Evolutionary conservation across 2,797 vertebrate species (phyloP), one percentile per base, ranked within the genome.

Genomic region (Lepilemur ruficaudatus): DNA sequence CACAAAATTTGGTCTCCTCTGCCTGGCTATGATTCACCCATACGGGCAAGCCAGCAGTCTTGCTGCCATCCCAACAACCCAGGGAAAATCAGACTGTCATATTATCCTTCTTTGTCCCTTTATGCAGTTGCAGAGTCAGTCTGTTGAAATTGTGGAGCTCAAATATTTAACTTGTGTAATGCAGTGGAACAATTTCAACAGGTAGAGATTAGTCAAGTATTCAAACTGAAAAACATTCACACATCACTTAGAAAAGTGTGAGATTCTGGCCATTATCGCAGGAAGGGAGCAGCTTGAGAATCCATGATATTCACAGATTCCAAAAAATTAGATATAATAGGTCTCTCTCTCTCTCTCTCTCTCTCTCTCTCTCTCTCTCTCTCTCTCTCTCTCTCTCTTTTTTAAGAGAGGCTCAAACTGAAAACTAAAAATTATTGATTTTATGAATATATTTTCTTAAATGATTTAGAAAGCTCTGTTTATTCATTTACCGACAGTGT

Each of bases 401-500:
- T 28, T 65, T 17, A 15, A 65, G 57, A 89, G 25, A 50, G 12
- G 8, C 4, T 98, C 95, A 98, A 98, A 97, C 72, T 98, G 93
- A 98, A 99, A 99, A 98, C 98, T 98, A 98, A 98, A 98, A 98
- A 98, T 97, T 98, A 98, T 98, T 98, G 98, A 98, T 99, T 98
- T 98, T 98, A 98, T 98, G 98, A 98, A 98, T 98, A 98, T 97
- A 98, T 99, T 99, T 99, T 98, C 98, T 98, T 98, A 98, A 98
- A 98, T 99, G 98, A 99, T 98, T 99, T 99, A 99, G 98, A 99
- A 99, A 98, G 98, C 98, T 98, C 98, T 98, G 98, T 98, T 99
- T 99, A 98, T 98, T 98, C 98, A 99, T 99, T 99, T 99, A 99
- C 98, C 97, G 99, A 99, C 99, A 99, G 98, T 99, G 99, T 99